These are phyloP conservation scores for Cyrtonyx montezumae DNA, from an alignment of 2,113 vertebrate species.

Conservation along the genomic window DNA sequence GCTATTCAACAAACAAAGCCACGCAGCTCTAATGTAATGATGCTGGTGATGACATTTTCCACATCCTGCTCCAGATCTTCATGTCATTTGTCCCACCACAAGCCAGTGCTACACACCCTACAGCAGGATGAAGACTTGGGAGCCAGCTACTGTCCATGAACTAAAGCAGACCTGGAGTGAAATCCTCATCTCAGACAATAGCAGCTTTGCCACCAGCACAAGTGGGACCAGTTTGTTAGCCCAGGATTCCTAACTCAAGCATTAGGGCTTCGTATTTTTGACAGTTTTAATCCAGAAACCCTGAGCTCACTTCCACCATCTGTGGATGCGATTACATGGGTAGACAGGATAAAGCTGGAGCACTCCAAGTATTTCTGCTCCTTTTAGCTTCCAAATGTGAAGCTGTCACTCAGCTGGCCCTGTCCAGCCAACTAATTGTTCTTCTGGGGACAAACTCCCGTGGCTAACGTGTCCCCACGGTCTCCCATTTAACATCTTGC, in stretches of 20 bases:
- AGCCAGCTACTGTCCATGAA: conserved; percentile 54
- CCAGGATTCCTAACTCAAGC: conserved; percentile 16
- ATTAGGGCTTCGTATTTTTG: conserved; percentile 35
- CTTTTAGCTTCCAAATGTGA: not conserved
- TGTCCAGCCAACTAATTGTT: conserved; percentile 18
- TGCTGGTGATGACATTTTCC: conserved; percentile 58
- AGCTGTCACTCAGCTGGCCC: not conserved
- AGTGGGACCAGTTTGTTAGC: not conserved
- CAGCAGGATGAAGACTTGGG: not conserved
- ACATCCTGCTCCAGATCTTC: conserved; percentile 43
- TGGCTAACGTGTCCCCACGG: fast-evolving
- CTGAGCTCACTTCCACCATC: conserved; percentile 8
- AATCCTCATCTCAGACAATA: conserved; percentile 44
- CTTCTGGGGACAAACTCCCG: not conserved
- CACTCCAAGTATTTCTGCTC: not conserved
- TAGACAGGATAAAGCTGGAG: conserved; percentile 42
- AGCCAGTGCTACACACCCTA: not conserved
- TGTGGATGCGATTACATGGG: not conserved
- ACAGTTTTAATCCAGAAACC: conserved; percentile 49
- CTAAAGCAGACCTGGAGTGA: conserved; percentile 36
- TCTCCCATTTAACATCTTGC: conserved; percentile 26
- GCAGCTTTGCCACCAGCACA: conserved; percentile 38
- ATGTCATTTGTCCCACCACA: conserved; percentile 28
- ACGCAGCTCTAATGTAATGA: conserved; percentile 8
- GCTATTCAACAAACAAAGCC: conserved; percentile 52